phyloP scores from a whole-genome alignment of 2,888 invertebrate species.

The Leucoptera coffeella region DNA sequence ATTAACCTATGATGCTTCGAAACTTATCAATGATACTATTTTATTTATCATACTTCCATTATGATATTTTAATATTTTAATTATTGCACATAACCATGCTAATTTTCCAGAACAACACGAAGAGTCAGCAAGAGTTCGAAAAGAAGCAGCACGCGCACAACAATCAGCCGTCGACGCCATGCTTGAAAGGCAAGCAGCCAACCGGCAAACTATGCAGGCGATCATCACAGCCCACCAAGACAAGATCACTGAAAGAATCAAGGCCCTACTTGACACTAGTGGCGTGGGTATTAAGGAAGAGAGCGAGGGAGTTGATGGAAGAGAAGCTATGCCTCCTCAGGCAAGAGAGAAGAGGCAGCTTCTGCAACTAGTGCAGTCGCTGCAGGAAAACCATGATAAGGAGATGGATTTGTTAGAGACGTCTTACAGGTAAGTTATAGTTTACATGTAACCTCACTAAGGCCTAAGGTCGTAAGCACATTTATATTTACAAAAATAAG shows the following conservation, averaged over 20 bases:
- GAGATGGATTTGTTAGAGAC: slow-evolving; percentile 58
- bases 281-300: no score
- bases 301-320: no score
- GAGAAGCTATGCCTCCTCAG: no score
- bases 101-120: slow-evolving; percentile 27
- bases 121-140: slow-evolving; percentile 37
- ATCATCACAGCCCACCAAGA: slow-evolving; percentile 56
- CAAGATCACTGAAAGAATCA: slow-evolving; percentile 55
- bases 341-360: slow-evolving; percentile 29
- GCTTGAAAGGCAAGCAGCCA: slow-evolving; percentile 46
- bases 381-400: slow-evolving; percentile 55
- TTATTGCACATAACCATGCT: no score
- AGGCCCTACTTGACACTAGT: no score
- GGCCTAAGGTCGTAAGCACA: no score
- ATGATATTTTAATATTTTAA: no score
- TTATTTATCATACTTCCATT: no score
- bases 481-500: no score
- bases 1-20: no score
- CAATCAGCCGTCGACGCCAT: slow-evolving; percentile 48
- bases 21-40: no score
- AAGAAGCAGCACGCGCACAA: slow-evolving; percentile 44
- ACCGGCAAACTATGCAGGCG: slow-evolving; percentile 51
- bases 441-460: no score
- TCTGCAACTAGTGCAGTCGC: slow-evolving; percentile 38
- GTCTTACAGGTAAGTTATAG: slow-evolving; percentile 58